These are phyloP conservation scores for Limnephilus lunatus DNA, from an alignment of 2,888 invertebrate genomes.

Conservation along the genomic window DNA sequence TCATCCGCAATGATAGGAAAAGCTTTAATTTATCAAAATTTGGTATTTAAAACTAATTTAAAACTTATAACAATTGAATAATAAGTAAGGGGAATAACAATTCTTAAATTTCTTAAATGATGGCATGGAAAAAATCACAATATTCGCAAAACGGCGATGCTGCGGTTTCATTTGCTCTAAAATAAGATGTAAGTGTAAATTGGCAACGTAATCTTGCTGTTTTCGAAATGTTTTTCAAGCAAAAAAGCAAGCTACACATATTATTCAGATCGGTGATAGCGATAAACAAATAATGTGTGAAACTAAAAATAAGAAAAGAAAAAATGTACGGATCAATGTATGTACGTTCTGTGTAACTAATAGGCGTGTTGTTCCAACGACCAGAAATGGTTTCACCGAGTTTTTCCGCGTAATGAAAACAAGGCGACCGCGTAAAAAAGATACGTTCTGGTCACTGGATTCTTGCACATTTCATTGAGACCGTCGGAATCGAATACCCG, in stretches of 20 bases:
- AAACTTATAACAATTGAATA: not conserved
- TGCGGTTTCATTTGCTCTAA: not conserved
- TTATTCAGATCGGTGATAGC: not conserved
- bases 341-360: not conserved
- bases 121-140: not conserved
- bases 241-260: not conserved
- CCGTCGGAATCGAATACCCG: not conserved
- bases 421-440: slow-evolving; percentile 6
- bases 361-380: not conserved
- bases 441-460: not conserved
- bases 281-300: not conserved
- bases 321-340: too few species aligned
- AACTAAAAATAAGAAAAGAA: too few species aligned
- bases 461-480: slow-evolving; percentile 8
- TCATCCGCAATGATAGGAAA: too few species aligned
- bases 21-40: too few species aligned
- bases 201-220: not conserved
- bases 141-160: not conserved
- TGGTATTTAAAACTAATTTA: too few species aligned
- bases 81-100: too few species aligned
- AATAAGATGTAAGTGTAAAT: not conserved
- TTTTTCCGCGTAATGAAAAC: not conserved
- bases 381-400: not conserved
- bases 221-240: not conserved
- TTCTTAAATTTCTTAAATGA: too few species aligned